Base-by-base conservation (phyloP, 2,797 vertebrate species). In the Sitta carolinensis region DNA sequence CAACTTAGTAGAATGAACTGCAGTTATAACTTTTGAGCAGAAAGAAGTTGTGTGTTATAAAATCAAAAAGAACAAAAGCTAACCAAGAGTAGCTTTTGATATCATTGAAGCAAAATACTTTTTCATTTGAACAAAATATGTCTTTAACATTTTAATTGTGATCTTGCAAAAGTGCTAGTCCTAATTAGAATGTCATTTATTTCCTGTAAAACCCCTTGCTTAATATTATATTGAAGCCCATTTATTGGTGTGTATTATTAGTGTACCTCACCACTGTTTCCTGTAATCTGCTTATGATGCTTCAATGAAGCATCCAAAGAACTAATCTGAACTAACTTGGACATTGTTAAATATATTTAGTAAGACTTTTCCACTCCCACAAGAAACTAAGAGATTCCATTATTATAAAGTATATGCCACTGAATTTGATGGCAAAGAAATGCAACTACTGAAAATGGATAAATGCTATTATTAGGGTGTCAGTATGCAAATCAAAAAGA, bases 321-420 rank as follows among this genome's bases (percentile, higher is more conserved):
- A 29, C 20, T 69, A 40, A 45, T 73, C 34, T 58, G 23, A 79
- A 58, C 42, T 68, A 72, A 64, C 10, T 58, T 72, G 40, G 58
- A 54, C 11, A 18, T 9, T 54, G 10, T 32, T 61, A 64, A 48
- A 64, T 67, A 36, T 11, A 47, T 11, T 69, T 54, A 54, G 3
- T 25, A 59, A 58, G 12, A 74, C 5, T 13, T 23, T 8, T 5
- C 1, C 3, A 0, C 5, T 8, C 0, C 4, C 2, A 4, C 9
- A 8, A 57, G 43, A 62, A 43, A 5, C 10, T 11, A 34, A 51
- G 26, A 80, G 9, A 74, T 54, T 80, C 15, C 8, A 12, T 50
- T 91, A 21, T 77, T 61, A 66, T n/a, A 73, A 83, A 45, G 32
- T 54, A 43, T 5, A 23, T 34, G 29, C 8, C 14, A 51, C 23